These are phyloP conservation scores for Myrmecobius fasciatus DNA, from an alignment of 2,113 vertebrate genomes.

Conservation along the genomic window DNA sequence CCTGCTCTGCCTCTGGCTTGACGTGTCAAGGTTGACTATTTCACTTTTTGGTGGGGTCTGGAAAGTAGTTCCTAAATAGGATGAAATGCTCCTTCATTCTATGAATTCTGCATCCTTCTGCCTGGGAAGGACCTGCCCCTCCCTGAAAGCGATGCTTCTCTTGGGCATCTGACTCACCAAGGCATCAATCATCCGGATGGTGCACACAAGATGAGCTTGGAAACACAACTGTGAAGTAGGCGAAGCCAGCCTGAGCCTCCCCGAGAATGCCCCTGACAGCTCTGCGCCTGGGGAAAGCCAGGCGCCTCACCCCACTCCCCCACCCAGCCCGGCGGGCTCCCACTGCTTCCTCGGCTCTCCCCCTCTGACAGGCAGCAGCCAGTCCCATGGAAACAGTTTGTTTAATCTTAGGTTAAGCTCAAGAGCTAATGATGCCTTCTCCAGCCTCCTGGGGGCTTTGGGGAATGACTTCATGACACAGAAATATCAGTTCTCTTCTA, in stretches of 20 bases:
- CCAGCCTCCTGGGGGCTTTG: not conserved
- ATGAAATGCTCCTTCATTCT: not conserved
- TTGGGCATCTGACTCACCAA: not conserved
- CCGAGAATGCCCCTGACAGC: not conserved
- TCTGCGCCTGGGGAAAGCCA: not conserved
- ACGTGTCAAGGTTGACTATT: not conserved
- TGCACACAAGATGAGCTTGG: not conserved
- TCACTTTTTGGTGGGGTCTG: not conserved
- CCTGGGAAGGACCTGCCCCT: not conserved
- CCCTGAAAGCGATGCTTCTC: not conserved
- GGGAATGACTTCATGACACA: not conserved
- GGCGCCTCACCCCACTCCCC: not conserved
- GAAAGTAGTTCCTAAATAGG: not conserved
- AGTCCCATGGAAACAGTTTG: constrained; percentile 18
- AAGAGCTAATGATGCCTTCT: not conserved
- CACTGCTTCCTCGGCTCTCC: fast-evolving
- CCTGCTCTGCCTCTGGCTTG: no score
- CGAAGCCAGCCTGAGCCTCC: not conserved
- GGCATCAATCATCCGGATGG: not conserved
- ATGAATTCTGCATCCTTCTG: not conserved
- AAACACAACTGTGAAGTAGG: not conserved
- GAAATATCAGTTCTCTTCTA: constrained; percentile 45
- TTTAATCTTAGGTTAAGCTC: not conserved
- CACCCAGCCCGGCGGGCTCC: not conserved
- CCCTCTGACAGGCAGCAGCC: not conserved